Evolutionary conservation across 2,113 vertebrate species (phyloP), one percentile per base, ranked within the genome.

Genomic region (Forbesichthys papilliferus): DNA sequence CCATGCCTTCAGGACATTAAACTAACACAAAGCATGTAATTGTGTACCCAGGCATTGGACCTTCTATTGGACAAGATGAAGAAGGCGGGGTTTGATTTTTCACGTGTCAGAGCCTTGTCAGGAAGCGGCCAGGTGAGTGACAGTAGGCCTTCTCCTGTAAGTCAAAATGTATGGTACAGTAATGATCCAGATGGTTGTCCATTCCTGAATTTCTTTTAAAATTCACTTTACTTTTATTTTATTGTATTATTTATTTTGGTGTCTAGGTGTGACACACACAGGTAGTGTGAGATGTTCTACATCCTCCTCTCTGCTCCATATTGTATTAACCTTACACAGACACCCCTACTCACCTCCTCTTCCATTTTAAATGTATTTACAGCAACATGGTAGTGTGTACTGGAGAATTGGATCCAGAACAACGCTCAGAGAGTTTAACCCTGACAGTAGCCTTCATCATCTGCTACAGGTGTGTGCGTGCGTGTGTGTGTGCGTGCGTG

Each of bases 341-440:
- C 8, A 12, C 3, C 8, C 7, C n/a, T n/a, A 14, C 7, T 8
- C 7, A 5, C 13, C 48, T 63, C 4, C 53, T 52, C 54, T 47
- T 5, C 51, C n/a, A 58, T 36, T 78, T 51, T 46, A 27, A 27
- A 27, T 27, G 27, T 42, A 56, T 5, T 48, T 76, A 27, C 84
- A 99, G 98, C 98, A 99, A 95, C 98, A 99, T 14, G 96, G 98
- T 57, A 96, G 95, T 7, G 92, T 99, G 10, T 98, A 93, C 76
- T 99, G 97, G 98, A 96, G 89, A 61, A 81, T 71, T 7, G 95
- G 95, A 64, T 93, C 96, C 0, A 71, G 76, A 9, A 54, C 59
- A n/a, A 77, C 74, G 11, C 90, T 99, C 70, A 83, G 74, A 16
- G 75, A 72, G 62, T 88, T 94, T 7, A 78, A 94, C 36, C 71